Base-by-base conservation (phyloP, 2,888 invertebrate species). In the Conus canariensis region DNA sequence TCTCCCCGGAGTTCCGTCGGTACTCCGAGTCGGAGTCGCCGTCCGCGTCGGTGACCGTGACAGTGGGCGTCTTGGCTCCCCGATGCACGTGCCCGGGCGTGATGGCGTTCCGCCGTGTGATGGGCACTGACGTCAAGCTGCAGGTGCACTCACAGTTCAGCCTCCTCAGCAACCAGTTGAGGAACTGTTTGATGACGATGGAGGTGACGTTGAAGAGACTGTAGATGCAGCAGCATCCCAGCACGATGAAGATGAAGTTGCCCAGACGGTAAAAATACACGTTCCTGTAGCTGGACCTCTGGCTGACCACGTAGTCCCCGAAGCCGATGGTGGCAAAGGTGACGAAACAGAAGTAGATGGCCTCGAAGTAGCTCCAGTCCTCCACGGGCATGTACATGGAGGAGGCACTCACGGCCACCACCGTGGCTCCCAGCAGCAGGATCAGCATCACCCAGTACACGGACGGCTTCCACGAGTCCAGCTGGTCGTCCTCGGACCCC, bases 361-460 rank as follows among this genome's bases (percentile, higher is more conserved):
- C 97, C 92, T 97, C 97, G 91, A 97, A 96, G 95, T 97, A 97
- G 70, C 96, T 96, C 97, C 97, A 97, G 12, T 97, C 96, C 94
- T 97, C 97, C 91, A 97, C 96, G 0, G 96, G 96, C 56, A 97
- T 96, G 94, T 97, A 97, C 92, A 97, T 95, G 4, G 97, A 96
- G 0, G 97, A 97, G 3, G 97, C 97, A 90, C 96, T 96, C 89
- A 97, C 96, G n/a, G 97, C 97, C 12, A 97, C 96, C 5, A 96
- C 94, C 67, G 97, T 96, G 16, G 97, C 97, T n/a, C 97, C 97
- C 59, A 97, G 93, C 80, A 97, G 96, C 56, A 97, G 96, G 92
- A 97, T 97, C 45, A 97, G 95, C 97, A 97, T 97, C 56, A 97
- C 97, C 97, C 97, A 97, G 94, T 97, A 97, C 1, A 97, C 97